Base-by-base conservation (phyloP, 2,113 vertebrate genomes). In the Pleuronectes platessa region DNA sequence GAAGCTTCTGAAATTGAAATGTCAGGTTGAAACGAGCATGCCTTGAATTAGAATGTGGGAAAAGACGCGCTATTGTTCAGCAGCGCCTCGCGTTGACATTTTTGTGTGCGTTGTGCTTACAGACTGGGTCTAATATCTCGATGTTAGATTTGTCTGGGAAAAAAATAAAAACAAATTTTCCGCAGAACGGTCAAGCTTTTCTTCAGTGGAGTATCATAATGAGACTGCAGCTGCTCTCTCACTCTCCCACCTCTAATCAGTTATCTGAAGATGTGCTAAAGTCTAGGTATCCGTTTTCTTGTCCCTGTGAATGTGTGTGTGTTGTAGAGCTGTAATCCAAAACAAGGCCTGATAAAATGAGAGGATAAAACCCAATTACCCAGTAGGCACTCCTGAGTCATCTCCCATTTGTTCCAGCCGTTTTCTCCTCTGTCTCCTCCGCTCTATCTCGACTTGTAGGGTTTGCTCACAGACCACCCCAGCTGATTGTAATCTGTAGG, bases 291-390 rank as follows among this genome's bases (percentile, higher is more conserved):
- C 68, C 40, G 42, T 86, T 61, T 68, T 10, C 78, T 66, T 71
- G 42, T 31, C 37, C 20, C 35, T 27, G 35, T 37, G 6, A 71
- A 37, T 27, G 20, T 70, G 42, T 62, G 37, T 81, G 62, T 66
- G 40, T 79, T 81, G 64, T 79, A 68, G 82, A 65, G 77, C 75
- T 73, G 69, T 88, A 83, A 83, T 92, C 81, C 81, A 84, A 86
- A 90, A 88, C 86, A 90, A 82, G 84, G 82, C 73, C 69, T 81
- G 90, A 90, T 87, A 81, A 90, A 88, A 85, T 71, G 70, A 74
- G 77, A 66, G 85, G 82, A 89, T 91, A 88, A 91, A 90, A 89
- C 74, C 83, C 87, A 91, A 87, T 92, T 89, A 90, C 83, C 86
- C 78, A 87, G 76, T 68, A 80, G 75, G 83, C 78, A 86, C 61